phyloP scores from a whole-genome alignment of 2,113 vertebrate species.

The Vulpes lagopus region DNA sequence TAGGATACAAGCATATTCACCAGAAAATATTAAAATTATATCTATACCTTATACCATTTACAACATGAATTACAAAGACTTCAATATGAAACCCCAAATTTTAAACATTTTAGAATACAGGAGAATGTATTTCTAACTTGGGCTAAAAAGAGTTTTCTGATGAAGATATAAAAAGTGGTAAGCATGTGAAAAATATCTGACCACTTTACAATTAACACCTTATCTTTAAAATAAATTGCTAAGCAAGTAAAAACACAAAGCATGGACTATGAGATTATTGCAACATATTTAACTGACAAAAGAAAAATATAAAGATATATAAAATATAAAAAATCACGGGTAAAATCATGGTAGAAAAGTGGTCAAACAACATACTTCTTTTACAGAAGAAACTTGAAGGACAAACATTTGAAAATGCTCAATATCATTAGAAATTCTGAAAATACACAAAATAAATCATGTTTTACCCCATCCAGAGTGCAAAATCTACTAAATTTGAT shows the following conservation, averaged over 20 bases:
- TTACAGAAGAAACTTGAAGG: background rate
- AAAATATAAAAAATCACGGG: background rate
- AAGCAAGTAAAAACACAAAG: background rate
- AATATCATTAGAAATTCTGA: background rate
- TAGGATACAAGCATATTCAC: background rate
- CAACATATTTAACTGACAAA: background rate
- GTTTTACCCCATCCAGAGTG: background rate
- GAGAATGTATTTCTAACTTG: background rate
- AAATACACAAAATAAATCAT: background rate
- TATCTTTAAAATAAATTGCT: constrained; percentile 40
- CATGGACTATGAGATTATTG: background rate
- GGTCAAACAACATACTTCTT: background rate
- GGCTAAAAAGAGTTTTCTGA: background rate
- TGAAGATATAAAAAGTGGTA: background rate
- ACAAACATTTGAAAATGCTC: background rate
- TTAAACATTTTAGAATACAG: background rate
- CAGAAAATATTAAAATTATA: background rate
- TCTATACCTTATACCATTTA: background rate
- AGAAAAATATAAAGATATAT: background rate
- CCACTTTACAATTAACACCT: background rate
- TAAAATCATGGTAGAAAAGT: background rate
- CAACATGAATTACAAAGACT: background rate
- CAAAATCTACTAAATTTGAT: background rate
- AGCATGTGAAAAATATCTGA: constrained; percentile 21
- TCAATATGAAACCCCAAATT: background rate